Evolutionary conservation across 2,888 invertebrate genomes (phyloP), one percentile per base, ranked within the genome.

Genomic region (Drosophila neotestacea): DNA sequence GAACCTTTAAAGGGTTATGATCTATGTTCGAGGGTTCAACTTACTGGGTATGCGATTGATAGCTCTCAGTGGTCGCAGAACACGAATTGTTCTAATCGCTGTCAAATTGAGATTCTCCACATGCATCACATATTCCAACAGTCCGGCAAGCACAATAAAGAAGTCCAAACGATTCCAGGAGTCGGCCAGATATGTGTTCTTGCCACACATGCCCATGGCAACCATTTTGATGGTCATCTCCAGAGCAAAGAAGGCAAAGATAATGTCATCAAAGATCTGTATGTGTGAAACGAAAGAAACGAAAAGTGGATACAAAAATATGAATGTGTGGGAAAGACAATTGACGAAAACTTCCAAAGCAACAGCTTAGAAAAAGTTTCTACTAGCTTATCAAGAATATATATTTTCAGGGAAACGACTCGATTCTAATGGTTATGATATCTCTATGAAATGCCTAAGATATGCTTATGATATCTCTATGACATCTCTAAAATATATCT

Each of bases 11-110:
- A n/a, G n/a, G n/a, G n/a, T n/a, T n/a, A n/a, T n/a, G n/a, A n/a
- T n/a, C n/a, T n/a, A n/a, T n/a, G 16, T 16, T 16, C 1, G 16
- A 16, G 16, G 16, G 16, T 16, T 16, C 16, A 16, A 16, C 98
- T 97, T 94, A 98, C 99, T 99, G 92, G 99, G 99, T 95, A 99
- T 99, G 93, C 99, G 96, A 94, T 99, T 99, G 93, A 99, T 99
- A 77, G 99, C 99, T 85, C 99, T 94, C 81, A 99, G 94, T 51
- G 99, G 99, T 91, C 99, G 94, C 75, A 99, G 94, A 75, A 99
- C 99, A 91, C 99, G 95, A 91, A 99, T 98, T 75, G 99, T 99
- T 90, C 99, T 95, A 92, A 99, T 99, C 65, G 99, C 98, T 73
- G 99, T 98, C 92, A 99, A 94, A 94, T 99, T 99, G 93, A 99